Evolutionary conservation across 2,888 invertebrate species (phyloP), one percentile per base, ranked within the genome.

Genomic region (Dryococelus australis): DNA sequence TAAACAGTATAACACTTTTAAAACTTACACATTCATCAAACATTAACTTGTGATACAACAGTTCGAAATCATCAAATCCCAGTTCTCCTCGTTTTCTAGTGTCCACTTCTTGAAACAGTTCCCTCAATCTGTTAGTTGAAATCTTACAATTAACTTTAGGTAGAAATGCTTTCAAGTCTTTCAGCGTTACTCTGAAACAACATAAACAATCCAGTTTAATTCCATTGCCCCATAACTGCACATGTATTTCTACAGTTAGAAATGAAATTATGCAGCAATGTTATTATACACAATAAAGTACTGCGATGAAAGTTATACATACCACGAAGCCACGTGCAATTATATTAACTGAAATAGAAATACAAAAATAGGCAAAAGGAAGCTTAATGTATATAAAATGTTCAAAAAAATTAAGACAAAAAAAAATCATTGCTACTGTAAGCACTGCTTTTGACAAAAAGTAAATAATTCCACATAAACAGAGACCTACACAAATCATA

Each of bases 81-180:
- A 99, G 95, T 93, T 98, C 98, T 13, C 95, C 96, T 89, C 96
- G 94, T 89, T 95, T 95, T 80, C 94, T 93, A 0, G 95, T 94
- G 92, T 98, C 98, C n/a, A 98, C 96, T 90, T 97, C 97, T 93
- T 97, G 96, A 91, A 98, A 97, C 88, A 96, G 93, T 90, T 97
- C 97, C 91, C 98, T 94, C 81, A 99, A 93, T 91, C 96, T 96
- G 90, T 94, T 96, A 4, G 97, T 98, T 9, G 97, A 94, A 92
- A 98, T 96, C 94, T 99, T 99, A 92, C 96, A 98, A 92, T 98
- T 98, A 81, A 98, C 95, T 92, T 96, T 96, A 47, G 97, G 96
- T 87, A 99, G 93, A 93, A 99, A 98, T 27, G 95, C 95, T 92
- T 99, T 99, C 28, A 99, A 94, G 91, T 98, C 98, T 92, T 98